A percentile compares a stretch with the other conserved stretches of the same genome.
phyloP scores from a whole-genome alignment of 2,888 invertebrate genomes.

The Incurvaria masculella region DNA sequence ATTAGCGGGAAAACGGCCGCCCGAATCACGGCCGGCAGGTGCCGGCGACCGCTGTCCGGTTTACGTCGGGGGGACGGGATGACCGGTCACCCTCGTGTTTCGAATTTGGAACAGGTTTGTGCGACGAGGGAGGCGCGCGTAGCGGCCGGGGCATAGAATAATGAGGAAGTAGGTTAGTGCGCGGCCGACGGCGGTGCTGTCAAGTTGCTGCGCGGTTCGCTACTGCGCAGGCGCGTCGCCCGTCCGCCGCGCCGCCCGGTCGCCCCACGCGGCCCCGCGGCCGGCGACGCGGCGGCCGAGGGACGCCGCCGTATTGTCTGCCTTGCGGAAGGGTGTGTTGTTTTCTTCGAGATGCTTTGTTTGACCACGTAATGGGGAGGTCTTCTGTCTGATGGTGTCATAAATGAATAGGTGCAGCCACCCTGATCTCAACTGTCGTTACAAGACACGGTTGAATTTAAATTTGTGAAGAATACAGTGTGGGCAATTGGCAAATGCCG shows the following conservation, averaged over 20 bases:
- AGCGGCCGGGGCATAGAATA: slow-evolving; percentile 9
- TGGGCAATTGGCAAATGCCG: too few species aligned
- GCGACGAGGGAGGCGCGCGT: slow-evolving; percentile 8
- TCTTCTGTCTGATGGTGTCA: not conserved
- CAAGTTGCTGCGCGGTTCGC: slow-evolving; percentile 43
- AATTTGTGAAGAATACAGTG: too few species aligned
- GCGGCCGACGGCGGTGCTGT: slow-evolving; percentile 40
- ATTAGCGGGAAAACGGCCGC: not conserved
- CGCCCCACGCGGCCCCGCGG: slow-evolving; percentile 5
- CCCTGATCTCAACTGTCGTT: not conserved
- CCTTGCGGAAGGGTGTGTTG: not conserved
- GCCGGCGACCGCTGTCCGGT: not conserved
- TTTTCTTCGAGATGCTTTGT: not conserved
- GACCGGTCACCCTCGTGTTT: not conserved
- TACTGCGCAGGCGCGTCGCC: slow-evolving; percentile 30
- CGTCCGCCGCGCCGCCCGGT: not conserved
- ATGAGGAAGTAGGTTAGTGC: slow-evolving; percentile 19
- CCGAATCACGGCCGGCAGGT: not conserved
- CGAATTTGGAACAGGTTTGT: not conserved
- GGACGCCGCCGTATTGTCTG: not conserved
- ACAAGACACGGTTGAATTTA: too few species aligned
- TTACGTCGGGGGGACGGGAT: not conserved
- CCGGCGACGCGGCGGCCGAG: slow-evolving; percentile 25
- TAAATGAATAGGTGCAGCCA: not conserved
- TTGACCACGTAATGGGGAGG: not conserved